Conservation (phyloP, 1,140 invertebrate genomes). For the Holcopasites calliopsidis region DNA sequence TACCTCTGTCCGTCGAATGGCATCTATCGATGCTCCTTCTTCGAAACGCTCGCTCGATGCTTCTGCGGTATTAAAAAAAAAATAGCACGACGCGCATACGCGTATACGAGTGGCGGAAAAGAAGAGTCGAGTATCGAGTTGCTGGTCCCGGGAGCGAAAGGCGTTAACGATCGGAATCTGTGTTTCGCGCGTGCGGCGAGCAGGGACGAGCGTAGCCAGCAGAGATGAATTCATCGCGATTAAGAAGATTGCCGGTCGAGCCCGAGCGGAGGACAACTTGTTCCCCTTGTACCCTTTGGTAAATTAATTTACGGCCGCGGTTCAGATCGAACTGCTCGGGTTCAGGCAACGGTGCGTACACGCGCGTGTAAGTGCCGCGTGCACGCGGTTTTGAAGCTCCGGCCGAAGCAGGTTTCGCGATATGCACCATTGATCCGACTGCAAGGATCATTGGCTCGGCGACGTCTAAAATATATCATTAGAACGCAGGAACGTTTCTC, state of each 20-base stretch:
- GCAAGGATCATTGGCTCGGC: conserved; percentile 62
- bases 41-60: conserved; percentile 6
- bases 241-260: conserved; percentile 31
- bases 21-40: conserved; percentile 5
- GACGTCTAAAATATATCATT: conserved; percentile 53
- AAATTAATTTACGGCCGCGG: conserved; percentile 36
- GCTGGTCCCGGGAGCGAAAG: conserved; percentile 19
- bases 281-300: conserved; percentile 24
- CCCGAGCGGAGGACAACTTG: conserved; percentile 21
- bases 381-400: conserved; percentile 34
- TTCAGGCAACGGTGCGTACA: neutral
- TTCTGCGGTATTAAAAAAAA: no score
- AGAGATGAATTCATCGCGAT: conserved; percentile 47
- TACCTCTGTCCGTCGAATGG: conserved; percentile 41
- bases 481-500: neutral
- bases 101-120: neutral
- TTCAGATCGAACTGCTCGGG: neutral
- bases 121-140: conserved; percentile 20
- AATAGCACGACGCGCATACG: neutral
- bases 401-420: conserved; percentile 56
- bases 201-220: neutral
- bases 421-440: conserved; percentile 61
- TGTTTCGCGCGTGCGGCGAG: conserved; percentile 19
- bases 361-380: neutral
- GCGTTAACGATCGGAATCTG: conserved; percentile 48